These are phyloP conservation scores for Gadopsis bispinosus DNA, from an alignment of 2,797 vertebrate species.

Conservation along the genomic window DNA sequence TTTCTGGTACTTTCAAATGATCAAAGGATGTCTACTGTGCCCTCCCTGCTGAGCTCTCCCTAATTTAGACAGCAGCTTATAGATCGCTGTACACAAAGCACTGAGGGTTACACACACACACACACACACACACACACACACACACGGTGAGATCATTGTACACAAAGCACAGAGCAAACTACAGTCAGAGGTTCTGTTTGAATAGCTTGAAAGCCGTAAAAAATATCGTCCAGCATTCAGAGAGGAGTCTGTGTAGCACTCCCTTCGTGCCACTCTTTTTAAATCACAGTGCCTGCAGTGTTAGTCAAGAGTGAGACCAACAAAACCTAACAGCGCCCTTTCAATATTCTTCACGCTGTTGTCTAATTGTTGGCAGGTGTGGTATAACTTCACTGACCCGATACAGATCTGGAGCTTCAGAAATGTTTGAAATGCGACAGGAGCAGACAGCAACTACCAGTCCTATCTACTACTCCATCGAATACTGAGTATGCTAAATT, in stretches of 20 bases:
- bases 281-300: not conserved
- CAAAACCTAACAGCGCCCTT: too few relatives aligned
- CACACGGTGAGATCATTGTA: not conserved
- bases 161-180: not conserved
- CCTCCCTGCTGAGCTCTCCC: constrained; percentile 18
- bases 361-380: too few relatives aligned
- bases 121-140: not conserved
- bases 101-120: not conserved
- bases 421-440: too few relatives aligned
- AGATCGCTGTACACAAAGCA: constrained; percentile 37
- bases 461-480: too few relatives aligned
- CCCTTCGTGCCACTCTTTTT: not conserved
- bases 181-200: not conserved
- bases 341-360: too few relatives aligned
- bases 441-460: too few relatives aligned
- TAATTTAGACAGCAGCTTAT: constrained; percentile 41
- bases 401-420: too few relatives aligned
- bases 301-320: too few relatives aligned
- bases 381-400: too few relatives aligned
- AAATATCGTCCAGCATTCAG: not conserved
- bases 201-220: not conserved
- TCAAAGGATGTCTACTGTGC: constrained; percentile 37
- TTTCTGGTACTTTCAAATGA: constrained; percentile 25
- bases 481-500: too few relatives aligned
- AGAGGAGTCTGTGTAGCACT: not conserved